Percentiles rank a stretch among this genome's conserved stretches.
phyloP scores from a whole-genome alignment of 30 jellyfish, hydroid and myxozoan genomes.

The Aurelia sp. region DNA sequence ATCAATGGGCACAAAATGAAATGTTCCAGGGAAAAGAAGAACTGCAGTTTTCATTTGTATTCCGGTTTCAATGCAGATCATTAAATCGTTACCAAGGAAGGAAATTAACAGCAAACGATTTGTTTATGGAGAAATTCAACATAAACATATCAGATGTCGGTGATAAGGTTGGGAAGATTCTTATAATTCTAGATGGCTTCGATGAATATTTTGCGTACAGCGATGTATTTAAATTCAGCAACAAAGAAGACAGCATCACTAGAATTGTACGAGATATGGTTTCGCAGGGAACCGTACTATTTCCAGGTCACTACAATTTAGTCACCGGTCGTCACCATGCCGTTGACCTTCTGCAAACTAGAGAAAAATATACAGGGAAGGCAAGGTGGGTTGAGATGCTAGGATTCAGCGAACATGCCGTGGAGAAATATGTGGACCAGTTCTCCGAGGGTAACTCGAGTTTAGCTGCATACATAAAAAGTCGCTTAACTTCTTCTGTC shows the following conservation, averaged over 20 bases:
- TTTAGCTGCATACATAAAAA: not conserved
- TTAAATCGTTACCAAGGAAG: conserved; percentile 1
- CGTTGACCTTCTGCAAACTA: not conserved
- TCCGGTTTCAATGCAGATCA: not conserved
- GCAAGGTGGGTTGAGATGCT: conserved; percentile 4
- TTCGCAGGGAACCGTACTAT: not conserved
- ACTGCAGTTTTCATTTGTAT: not conserved
- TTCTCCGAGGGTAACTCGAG: not conserved
- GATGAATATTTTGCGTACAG: not conserved
- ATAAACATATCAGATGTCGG: not conserved
- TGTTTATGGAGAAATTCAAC: not conserved
- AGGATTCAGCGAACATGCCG: conserved; percentile 5
- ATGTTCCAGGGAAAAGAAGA: not conserved
- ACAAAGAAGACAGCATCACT: not conserved
- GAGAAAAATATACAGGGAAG: not conserved
- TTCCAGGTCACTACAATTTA: not conserved
- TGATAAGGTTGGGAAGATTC: not conserved
- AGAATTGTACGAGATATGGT: not conserved
- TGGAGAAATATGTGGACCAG: not conserved
- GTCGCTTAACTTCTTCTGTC: not conserved
- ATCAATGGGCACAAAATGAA: not conserved
- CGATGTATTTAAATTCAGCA: not conserved
- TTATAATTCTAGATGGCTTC: not conserved
- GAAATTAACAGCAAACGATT: not conserved
- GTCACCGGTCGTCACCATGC: conserved; percentile 12